Evolutionary conservation across 2,113 vertebrate species (phyloP).

Genomic region (Fukomys damarensis): DNA sequence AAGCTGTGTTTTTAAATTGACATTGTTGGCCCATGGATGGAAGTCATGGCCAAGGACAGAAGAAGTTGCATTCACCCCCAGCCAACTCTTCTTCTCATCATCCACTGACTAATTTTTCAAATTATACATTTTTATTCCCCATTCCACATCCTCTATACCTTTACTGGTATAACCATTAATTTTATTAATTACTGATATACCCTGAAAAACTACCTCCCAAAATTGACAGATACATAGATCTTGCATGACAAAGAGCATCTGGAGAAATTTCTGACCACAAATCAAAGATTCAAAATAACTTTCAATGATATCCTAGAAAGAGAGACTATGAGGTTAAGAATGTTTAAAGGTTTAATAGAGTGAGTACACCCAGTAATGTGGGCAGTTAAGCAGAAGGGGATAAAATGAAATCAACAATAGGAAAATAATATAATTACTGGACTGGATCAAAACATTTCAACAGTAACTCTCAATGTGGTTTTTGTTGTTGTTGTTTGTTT

Average conservation of each 20-base stretch:
- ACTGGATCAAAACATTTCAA: not conserved
- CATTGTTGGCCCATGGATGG: not conserved
- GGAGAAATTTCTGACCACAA: not conserved
- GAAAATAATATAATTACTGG: not conserved
- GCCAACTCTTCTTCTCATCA: not conserved
- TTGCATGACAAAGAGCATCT: not conserved
- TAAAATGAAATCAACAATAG: not conserved
- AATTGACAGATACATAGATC: not conserved
- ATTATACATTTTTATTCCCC: not conserved
- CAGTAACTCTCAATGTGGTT: not conserved
- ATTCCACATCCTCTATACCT: not conserved
- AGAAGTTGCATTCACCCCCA: not conserved
- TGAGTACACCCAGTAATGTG: not conserved
- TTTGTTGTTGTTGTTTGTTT: too few species aligned
- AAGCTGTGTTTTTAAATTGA: constrained; percentile 53
- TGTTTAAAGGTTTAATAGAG: not conserved
- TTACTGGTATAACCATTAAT: not conserved
- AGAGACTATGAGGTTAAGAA: not conserved
- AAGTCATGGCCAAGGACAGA: not conserved
- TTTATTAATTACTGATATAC: not conserved
- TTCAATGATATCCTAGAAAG: not conserved
- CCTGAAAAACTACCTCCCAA: not conserved
- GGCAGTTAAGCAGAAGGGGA: not conserved
- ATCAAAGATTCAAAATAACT: not conserved
- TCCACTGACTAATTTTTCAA: not conserved